Conservation (phyloP, 2,113 vertebrate species). For the Bagarius yarrelli region DNA sequence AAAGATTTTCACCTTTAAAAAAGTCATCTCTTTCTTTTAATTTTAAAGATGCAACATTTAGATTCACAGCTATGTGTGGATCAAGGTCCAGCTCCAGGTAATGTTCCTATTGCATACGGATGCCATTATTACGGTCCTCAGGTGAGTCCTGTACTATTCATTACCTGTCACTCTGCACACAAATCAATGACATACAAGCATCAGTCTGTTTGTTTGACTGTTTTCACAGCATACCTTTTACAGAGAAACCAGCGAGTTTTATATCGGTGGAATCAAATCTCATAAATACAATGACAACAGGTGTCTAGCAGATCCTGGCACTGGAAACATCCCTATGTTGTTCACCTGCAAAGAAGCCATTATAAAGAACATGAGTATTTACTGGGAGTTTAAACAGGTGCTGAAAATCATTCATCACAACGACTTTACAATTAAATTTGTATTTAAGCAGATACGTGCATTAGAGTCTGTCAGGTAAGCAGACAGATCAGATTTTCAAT, state of each 20-base stretch:
- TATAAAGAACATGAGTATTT: constrained; percentile 55
- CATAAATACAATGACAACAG: constrained; percentile 56
- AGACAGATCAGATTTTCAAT: no score
- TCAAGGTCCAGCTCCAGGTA: constrained; percentile 4
- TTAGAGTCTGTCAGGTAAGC: no score
- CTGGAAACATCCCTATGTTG: constrained; percentile 47
- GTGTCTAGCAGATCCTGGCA: constrained; percentile 62
- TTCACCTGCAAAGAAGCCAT: constrained; percentile 55
- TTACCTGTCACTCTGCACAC: background rate
- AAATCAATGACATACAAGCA: background rate
- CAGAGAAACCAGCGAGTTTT: constrained; percentile 55
- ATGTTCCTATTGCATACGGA: background rate
- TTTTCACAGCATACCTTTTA: constrained; percentile 51
- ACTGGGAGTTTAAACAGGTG: constrained; percentile 74
- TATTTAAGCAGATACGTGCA: no score
- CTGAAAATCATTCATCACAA: background rate
- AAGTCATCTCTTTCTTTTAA: background rate
- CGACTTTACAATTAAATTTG: no score
- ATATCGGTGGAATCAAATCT: constrained; percentile 55
- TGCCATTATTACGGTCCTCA: constrained; percentile 2
- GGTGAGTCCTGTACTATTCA: background rate
- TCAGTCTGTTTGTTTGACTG: background rate
- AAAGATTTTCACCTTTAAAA: no score
- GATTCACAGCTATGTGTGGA: background rate
- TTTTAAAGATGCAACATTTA: constrained; percentile 4